Evolutionary conservation across 2,113 vertebrate species (phyloP), one percentile per base, ranked within the genome.

Genomic region (Tyto alba): DNA sequence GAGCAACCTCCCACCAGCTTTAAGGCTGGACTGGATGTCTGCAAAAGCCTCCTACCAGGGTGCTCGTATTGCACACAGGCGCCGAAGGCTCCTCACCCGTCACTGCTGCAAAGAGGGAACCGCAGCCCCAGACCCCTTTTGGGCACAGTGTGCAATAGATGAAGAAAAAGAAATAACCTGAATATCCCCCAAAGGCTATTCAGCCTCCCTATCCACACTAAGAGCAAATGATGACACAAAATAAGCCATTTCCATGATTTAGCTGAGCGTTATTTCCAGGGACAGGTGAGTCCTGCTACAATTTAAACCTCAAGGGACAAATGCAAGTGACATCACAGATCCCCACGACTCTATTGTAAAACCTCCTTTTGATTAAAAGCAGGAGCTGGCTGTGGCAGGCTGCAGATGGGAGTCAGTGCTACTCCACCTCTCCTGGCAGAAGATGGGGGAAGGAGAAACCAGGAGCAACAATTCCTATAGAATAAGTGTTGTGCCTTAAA

Each of bases 51-150:
- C 45, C 56, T 8, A 22, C 32, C 63, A 53, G 34, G 38, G 16
- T 1, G 27, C 64, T 41, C 17, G 2, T 7, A 1, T 3, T 41
- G 9, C 29, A 41, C 36, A 30, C 7, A 9, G 2, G 3, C 8
- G 45, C 57, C 48, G 36, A 5, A 45, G 43, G 41, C 4, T n/a
- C 14, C 64, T 64, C 74, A 32, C 41, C 45, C 71, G 43, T 38
- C 48, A 2, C 59, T 20, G 69, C 53, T 41, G 68, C 7, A 1
- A 20, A 13, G 14, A 0, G 48, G 36, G 14, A 62, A 56, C 25
- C 1, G 1, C 55, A 67, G 93, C 34, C 68, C 29, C 57, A 26
- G 7, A 25, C 16, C 22, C 52, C 38, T 16, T 40, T 25, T 9
- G 41, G 50, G 74, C 69, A 60, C 43, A 19, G 64, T 0, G 0